A percentile compares a stretch with the other conserved stretches of the same genome.
Evolutionary conservation across 2,797 vertebrate species (phyloP).

Genomic region (Prionace glauca): DNA sequence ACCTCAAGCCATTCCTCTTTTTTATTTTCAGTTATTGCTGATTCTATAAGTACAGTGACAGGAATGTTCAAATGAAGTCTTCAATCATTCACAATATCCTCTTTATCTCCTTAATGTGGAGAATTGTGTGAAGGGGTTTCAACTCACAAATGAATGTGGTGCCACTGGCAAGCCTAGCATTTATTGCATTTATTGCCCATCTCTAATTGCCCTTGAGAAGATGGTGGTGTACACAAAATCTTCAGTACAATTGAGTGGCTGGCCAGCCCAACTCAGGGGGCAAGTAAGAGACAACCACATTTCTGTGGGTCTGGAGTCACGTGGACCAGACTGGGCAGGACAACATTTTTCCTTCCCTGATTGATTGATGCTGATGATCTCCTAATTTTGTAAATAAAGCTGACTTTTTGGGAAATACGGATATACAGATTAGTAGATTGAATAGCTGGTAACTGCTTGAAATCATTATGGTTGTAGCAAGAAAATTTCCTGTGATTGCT

Average conservation of each 20-base stretch:
- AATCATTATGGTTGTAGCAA: not conserved
- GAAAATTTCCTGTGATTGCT: not conserved
- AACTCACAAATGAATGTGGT: not conserved
- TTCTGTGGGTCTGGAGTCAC: too few relatives aligned
- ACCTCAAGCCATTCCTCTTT: too few relatives aligned
- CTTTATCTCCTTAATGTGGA: not conserved
- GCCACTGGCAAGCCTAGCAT: too few relatives aligned
- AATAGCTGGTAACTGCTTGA: not conserved
- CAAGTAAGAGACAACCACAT: too few relatives aligned
- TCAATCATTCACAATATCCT: not conserved
- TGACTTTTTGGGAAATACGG: not conserved
- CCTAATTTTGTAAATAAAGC: not conserved
- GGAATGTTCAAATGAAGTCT: not conserved
- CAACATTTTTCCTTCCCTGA: not conserved
- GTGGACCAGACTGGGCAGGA: too few relatives aligned
- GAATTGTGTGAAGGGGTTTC: too few relatives aligned
- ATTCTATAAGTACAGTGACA: too few relatives aligned
- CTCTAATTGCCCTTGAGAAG: not conserved
- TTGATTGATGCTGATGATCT: not conserved
- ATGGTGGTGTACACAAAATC: too few relatives aligned
- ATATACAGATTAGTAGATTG: not conserved
- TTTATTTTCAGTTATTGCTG: too few relatives aligned
- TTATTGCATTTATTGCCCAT: too few relatives aligned
- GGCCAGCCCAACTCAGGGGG: too few relatives aligned
- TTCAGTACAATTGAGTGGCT: too few relatives aligned